Evolutionary conservation across 2,113 vertebrate genomes (phyloP).

Genomic region (Oceanodroma tethys): DNA sequence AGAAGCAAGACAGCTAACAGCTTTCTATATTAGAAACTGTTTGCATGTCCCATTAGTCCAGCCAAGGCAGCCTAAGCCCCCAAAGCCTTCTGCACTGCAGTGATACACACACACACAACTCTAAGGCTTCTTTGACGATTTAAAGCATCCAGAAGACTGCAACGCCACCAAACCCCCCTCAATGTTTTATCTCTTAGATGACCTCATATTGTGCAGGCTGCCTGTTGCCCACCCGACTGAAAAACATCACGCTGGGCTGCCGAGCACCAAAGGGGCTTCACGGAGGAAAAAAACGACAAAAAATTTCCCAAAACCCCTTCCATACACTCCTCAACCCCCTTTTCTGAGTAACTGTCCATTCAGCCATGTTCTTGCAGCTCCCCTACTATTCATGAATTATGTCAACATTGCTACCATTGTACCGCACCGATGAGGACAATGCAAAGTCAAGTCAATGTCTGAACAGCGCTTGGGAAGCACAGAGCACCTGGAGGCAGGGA

Average conservation of each 20-base stretch:
- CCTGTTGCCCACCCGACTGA: not conserved
- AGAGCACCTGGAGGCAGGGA: not conserved
- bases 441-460: not conserved
- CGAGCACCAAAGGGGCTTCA: not conserved
- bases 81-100: accelerated
- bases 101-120: not conserved
- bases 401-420: not conserved
- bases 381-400: not conserved
- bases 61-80: not conserved
- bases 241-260: not conserved
- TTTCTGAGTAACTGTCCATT: not conserved
- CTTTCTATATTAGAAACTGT: accelerated
- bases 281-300: not conserved
- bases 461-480: not conserved
- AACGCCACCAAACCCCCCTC: not conserved
- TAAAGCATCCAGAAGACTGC: not conserved
- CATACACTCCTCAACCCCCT: not conserved
- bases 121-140: not conserved
- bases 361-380: not conserved
- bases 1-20: not conserved
- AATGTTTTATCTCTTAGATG: not conserved
- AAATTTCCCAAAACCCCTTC: not conserved
- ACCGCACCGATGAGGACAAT: not conserved
- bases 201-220: not conserved
- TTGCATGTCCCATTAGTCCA: not conserved